phyloP scores from a whole-genome alignment of 1,140 invertebrate species.

The Drosophila rufa region DNA sequence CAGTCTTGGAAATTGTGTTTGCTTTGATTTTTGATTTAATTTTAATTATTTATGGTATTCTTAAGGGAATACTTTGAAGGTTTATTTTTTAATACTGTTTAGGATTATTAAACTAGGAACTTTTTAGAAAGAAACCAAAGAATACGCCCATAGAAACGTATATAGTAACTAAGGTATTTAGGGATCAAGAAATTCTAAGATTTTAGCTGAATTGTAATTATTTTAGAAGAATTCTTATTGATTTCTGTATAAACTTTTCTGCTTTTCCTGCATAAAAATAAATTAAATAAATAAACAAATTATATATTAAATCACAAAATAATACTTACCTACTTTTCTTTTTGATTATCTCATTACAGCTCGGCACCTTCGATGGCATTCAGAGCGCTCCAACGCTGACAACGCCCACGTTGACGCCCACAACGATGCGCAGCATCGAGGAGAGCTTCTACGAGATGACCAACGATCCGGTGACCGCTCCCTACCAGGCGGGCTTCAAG shows the following conservation, averaged over 20 bases:
- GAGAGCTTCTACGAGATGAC: slow-evolving; percentile 91
- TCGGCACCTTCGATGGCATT: slow-evolving; percentile 92
- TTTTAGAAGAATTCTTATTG: no score
- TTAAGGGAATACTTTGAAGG: not conserved
- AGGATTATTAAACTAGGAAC: not conserved
- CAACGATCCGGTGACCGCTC: slow-evolving; percentile 89
- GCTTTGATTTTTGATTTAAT: slow-evolving; percentile 1
- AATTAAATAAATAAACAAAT: no score
- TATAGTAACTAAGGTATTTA: not conserved
- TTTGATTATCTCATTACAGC: slow-evolving; percentile 87
- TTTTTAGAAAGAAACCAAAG: not conserved
- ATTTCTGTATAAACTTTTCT: no score
- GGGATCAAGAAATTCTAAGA: not conserved
- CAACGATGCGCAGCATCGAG: slow-evolving; percentile 95
- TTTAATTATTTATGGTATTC: no score
- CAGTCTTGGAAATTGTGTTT: slow-evolving; percentile 11
- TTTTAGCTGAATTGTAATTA: no score
- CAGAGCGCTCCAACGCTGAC: slow-evolving; percentile 93
- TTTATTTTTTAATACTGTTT: not conserved
- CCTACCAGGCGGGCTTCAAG: slow-evolving; percentile 96
- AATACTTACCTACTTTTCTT: not conserved
- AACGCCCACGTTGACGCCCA: slow-evolving; percentile 96
- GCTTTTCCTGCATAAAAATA: no score
- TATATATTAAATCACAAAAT: not conserved
- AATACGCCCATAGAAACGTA: no score